phyloP scores from a whole-genome alignment of 1,140 invertebrate species.

The Drosophila orosa region DNA sequence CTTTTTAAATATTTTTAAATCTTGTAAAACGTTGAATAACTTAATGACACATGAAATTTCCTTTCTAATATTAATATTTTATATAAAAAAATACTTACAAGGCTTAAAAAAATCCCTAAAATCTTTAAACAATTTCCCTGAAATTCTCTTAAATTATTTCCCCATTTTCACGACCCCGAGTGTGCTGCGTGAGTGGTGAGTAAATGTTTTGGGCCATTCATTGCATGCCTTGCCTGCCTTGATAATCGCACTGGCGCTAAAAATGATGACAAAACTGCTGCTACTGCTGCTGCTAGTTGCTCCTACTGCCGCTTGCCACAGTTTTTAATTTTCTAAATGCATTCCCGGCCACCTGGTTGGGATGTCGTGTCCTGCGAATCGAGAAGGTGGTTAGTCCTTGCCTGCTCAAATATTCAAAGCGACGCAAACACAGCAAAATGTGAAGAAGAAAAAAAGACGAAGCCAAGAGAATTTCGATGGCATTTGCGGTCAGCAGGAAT shows the following conservation, averaged over 20 bases:
- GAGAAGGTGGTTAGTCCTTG: conserved; percentile 15
- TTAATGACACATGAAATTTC: too few relatives aligned
- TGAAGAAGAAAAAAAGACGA: conserved; percentile 13
- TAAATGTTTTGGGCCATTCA: conserved; percentile 67
- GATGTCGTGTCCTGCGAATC: conserved; percentile 17
- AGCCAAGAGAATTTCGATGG: conserved; percentile 60
- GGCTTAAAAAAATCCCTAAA: not conserved
- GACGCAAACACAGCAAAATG: conserved; percentile 32
- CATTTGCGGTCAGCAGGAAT: conserved; percentile 72
- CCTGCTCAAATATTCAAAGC: conserved; percentile 75
- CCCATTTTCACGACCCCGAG: not conserved
- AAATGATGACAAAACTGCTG: conserved; percentile 82
- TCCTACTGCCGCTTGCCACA: conserved; percentile 52
- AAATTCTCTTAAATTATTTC: not conserved
- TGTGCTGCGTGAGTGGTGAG: conserved; percentile 61
- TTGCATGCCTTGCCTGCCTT: conserved; percentile 69
- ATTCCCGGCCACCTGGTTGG: conserved; percentile 55
- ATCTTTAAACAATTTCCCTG: not conserved
- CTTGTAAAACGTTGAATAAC: too few relatives aligned
- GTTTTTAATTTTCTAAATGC: conserved; percentile 83
- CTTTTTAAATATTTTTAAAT: too few relatives aligned
- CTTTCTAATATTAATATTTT: too few relatives aligned
- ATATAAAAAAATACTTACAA: too few relatives aligned
- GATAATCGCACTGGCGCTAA: conserved; percentile 73
- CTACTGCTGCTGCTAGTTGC: conserved; percentile 76